Evolutionary conservation across 1,140 invertebrate species (phyloP).

Genomic region (Eumaeus atala): DNA sequence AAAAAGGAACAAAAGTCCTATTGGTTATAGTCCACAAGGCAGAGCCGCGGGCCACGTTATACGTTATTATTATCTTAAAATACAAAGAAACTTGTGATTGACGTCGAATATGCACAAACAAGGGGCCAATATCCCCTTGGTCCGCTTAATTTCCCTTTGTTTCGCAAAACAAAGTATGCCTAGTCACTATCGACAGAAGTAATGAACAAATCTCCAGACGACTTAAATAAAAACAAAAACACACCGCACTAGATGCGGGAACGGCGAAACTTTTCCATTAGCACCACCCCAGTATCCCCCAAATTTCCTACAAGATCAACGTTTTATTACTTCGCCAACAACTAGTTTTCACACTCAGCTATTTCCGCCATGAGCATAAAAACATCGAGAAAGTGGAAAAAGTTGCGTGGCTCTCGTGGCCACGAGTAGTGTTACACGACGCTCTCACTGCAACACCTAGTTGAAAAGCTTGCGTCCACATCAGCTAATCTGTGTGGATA

Average conservation of each 20-base stretch:
- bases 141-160: too few relatives aligned
- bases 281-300: not conserved
- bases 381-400: conserved; percentile 8
- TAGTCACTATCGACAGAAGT: not conserved
- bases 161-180: not conserved
- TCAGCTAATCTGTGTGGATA: conserved; percentile 1
- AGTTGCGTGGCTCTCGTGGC: not conserved
- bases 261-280: conserved; percentile 6
- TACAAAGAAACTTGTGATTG: too few relatives aligned
- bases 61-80: too few relatives aligned
- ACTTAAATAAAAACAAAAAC: not conserved
- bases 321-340: not conserved
- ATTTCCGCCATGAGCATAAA: conserved; percentile 1
- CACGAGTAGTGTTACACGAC: conserved; percentile 2
- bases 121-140: too few relatives aligned
- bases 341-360: not conserved
- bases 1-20: too few relatives aligned
- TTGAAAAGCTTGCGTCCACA: conserved; percentile 1
- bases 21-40: too few relatives aligned
- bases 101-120: too few relatives aligned
- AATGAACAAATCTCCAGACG: not conserved
- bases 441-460: not conserved
- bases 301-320: not conserved
- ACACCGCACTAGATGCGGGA: not conserved
- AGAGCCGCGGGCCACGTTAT: too few relatives aligned